Conservation (phyloP, 1,140 invertebrate species). For the Ridgeia piscesae region DNA sequence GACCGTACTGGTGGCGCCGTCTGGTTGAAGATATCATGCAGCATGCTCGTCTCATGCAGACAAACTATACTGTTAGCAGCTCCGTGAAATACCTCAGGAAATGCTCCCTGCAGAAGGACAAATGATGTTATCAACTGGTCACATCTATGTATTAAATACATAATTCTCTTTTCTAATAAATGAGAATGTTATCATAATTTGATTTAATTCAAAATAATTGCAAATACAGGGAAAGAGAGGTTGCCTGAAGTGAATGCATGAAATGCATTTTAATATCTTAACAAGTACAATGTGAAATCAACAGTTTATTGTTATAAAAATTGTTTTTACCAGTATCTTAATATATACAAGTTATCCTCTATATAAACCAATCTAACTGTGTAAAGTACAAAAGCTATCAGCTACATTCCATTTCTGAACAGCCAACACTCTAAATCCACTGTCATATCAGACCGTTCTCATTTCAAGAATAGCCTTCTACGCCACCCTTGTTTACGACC, state of each 20-base stretch:
- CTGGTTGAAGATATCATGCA: slow-evolving; percentile 24
- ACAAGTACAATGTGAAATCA: not conserved
- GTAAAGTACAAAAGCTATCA: no score
- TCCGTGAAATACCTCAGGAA: slow-evolving; percentile 19
- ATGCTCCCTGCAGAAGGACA: slow-evolving; percentile 15
- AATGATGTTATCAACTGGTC: not conserved
- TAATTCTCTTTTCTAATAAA: not conserved
- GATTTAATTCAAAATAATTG: not conserved
- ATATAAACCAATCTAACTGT: no score
- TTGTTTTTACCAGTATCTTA: not conserved
- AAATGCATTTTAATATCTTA: not conserved
- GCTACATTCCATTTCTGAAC: not conserved
- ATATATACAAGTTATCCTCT: not conserved
- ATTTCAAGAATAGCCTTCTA: no score
- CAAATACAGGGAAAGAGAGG: not conserved
- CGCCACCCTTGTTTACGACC: not conserved
- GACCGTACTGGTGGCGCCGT: slow-evolving; percentile 18
- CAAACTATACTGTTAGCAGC: slow-evolving; percentile 29
- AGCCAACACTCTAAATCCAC: not conserved
- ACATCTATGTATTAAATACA: not conserved
- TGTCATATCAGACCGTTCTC: not conserved
- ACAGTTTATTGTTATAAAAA: not conserved
- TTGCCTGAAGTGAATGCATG: not conserved
- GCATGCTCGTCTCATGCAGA: slow-evolving; percentile 1
- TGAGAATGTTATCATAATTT: not conserved